Conservation (phyloP, 1,140 invertebrate species). For the Samia ricini region DNA sequence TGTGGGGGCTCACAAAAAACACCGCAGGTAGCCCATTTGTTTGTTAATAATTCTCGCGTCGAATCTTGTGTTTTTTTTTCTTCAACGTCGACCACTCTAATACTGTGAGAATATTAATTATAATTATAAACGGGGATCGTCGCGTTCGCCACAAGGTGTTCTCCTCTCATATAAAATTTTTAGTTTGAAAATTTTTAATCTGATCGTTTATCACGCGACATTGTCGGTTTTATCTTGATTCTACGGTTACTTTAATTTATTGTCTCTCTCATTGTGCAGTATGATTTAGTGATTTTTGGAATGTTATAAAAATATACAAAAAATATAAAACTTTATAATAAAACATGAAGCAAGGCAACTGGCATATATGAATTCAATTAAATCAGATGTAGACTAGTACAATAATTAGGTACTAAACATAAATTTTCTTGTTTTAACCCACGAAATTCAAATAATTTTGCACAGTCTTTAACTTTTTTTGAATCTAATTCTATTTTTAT, state of each 20-base stretch:
- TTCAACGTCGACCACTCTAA: conserved; percentile 60
- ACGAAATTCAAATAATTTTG: too few species aligned
- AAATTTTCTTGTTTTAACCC: too few species aligned
- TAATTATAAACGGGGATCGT: conserved; percentile 73
- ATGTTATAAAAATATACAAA: not conserved
- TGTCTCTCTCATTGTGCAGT: conserved; percentile 32
- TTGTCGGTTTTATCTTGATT: conserved; percentile 64
- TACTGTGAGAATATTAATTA: conserved; percentile 76
- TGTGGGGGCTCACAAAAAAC: conserved; percentile 73
- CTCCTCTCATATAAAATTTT: conserved; percentile 49
- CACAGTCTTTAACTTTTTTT: too few species aligned
- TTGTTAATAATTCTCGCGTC: conserved; percentile 77
- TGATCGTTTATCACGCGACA: conserved; percentile 75
- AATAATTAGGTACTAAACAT: too few species aligned
- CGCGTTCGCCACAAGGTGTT: conserved; percentile 61
- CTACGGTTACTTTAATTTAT: conserved; percentile 54
- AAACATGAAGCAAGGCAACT: too few species aligned
- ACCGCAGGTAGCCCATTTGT: conserved; percentile 76
- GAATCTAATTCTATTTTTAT: too few species aligned
- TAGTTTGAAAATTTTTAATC: conserved; percentile 68
- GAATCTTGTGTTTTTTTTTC: conserved; percentile 64
- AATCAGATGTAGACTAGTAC: too few species aligned
- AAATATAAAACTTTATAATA: too few species aligned
- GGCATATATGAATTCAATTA: not conserved
- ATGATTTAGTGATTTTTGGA: not conserved